Evolutionary conservation across 2,113 vertebrate genomes (phyloP).

Genomic region (Coryphaenoides rupestris): DNA sequence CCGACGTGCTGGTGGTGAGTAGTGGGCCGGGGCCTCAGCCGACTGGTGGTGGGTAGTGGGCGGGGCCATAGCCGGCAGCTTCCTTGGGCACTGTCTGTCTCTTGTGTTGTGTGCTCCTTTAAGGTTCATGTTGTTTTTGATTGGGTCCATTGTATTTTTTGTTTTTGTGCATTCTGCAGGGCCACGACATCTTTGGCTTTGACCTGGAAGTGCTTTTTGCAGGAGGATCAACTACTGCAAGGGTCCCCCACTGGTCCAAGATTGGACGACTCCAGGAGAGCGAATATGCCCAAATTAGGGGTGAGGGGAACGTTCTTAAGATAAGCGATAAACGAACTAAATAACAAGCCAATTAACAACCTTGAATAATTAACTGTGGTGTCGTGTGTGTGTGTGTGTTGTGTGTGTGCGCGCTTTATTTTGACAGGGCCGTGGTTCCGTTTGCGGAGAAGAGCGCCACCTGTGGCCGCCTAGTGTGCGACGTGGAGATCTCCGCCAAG

Average conservation of each 20-base stretch:
- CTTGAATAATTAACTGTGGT: neutral
- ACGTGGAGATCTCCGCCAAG: slow-evolving; percentile 93
- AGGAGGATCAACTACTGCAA: slow-evolving; percentile 89
- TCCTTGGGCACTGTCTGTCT: no score
- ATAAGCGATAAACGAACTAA: no score
- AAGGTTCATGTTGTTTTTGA: no score
- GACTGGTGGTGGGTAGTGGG: slow-evolving; percentile 87
- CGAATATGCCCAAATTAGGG: slow-evolving; percentile 94
- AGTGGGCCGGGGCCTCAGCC: slow-evolving; percentile 5
- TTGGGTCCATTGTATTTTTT: neutral
- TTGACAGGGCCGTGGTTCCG: slow-evolving; percentile 85
- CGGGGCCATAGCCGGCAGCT: no score
- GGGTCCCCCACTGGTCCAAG: slow-evolving; percentile 96
- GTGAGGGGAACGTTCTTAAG: slow-evolving; percentile 71
- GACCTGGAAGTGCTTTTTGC: slow-evolving; percentile 94
- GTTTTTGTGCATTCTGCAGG: slow-evolving; percentile 70
- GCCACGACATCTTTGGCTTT: slow-evolving; percentile 97
- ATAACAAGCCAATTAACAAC: no score
- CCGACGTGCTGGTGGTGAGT: slow-evolving; percentile 96
- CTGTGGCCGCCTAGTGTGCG: slow-evolving; percentile 93
- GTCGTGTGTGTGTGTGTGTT: no score
- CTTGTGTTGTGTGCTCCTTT: no score
- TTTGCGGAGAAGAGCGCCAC: slow-evolving; percentile 94
- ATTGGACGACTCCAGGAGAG: slow-evolving; percentile 90
- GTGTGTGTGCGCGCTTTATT: neutral